A percentile compares a stretch with the other conserved stretches of the same genome.
Evolutionary conservation across 2,888 invertebrate species (phyloP).

Genomic region (Lithophane leautieri): DNA sequence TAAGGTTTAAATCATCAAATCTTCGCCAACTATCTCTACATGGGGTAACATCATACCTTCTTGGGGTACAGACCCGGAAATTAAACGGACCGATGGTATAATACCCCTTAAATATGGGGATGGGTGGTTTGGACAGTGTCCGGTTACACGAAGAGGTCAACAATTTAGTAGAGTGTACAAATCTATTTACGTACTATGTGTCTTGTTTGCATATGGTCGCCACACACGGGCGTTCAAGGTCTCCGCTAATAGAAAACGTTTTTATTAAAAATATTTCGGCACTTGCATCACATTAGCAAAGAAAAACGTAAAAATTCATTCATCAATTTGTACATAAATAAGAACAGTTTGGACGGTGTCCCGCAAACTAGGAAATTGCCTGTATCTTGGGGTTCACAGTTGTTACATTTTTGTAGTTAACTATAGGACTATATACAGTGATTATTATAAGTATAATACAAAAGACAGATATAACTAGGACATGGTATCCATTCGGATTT

Average conservation of each 20-base stretch:
- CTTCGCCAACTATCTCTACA: neutral
- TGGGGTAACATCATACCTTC: constrained; percentile 27
- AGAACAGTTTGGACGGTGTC: neutral
- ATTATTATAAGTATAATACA: neutral
- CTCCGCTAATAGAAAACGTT: constrained; percentile 1
- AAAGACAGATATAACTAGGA: neutral
- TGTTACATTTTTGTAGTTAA: neutral
- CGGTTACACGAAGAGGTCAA: constrained; percentile 29
- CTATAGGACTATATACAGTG: neutral
- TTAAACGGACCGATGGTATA: constrained; percentile 34
- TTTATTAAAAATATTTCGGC: constrained; percentile 1
- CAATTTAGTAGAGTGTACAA: constrained; percentile 14
- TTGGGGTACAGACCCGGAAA: constrained; percentile 43
- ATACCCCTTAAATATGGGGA: constrained; percentile 1
- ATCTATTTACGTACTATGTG: neutral
- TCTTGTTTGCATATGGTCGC: neutral
- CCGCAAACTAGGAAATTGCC: neutral
- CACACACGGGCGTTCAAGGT: constrained; percentile 14
- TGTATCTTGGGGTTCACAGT: no score
- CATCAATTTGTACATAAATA: neutral
- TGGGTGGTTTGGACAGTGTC: constrained; percentile 22
- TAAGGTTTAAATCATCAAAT: constrained; percentile 13
- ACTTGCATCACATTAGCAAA: neutral
- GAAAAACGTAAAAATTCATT: no score
- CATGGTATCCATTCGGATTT: neutral